Evolutionary conservation across 37 sponge, comb jelly and placozoan genomes (phyloP).

Genomic region (Beroe forskalii): DNA sequence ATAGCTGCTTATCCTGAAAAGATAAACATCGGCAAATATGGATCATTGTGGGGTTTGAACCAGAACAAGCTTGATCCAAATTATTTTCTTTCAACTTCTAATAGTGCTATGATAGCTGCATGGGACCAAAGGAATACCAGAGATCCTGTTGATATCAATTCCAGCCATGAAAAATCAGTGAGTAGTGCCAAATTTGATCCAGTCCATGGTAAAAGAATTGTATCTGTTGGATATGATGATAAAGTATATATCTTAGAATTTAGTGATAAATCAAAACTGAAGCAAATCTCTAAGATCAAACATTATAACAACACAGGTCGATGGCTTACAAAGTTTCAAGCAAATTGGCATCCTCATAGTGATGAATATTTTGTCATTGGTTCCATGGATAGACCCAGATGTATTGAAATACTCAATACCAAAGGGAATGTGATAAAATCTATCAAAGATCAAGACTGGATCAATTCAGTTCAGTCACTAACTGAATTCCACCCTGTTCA

Average conservation of each 20-base stretch:
- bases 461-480: constrained; percentile 64
- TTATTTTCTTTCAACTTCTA: constrained; percentile 23
- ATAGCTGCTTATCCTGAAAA: not conserved
- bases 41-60: constrained; percentile 5
- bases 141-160: not conserved
- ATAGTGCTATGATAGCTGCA: not conserved
- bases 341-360: constrained; percentile 67
- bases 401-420: constrained; percentile 22
- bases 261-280: constrained; percentile 12
- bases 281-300: not conserved
- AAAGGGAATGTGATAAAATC: not conserved
- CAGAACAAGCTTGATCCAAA: not conserved
- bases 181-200: constrained; percentile 51
- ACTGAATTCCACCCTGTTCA: constrained; percentile 45
- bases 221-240: constrained; percentile 53
- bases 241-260: not conserved
- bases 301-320: constrained; percentile 68
- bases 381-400: constrained; percentile 47
- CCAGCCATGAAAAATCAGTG: not conserved
- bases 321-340: constrained; percentile 69
- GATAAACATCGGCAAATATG: not conserved
- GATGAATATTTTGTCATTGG: constrained; percentile 66
- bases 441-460: not conserved
- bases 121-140: constrained; percentile 40
- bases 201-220: not conserved